Evolutionary conservation across 1,140 invertebrate species (phyloP).

Genomic region (Bombus soroeensis): DNA sequence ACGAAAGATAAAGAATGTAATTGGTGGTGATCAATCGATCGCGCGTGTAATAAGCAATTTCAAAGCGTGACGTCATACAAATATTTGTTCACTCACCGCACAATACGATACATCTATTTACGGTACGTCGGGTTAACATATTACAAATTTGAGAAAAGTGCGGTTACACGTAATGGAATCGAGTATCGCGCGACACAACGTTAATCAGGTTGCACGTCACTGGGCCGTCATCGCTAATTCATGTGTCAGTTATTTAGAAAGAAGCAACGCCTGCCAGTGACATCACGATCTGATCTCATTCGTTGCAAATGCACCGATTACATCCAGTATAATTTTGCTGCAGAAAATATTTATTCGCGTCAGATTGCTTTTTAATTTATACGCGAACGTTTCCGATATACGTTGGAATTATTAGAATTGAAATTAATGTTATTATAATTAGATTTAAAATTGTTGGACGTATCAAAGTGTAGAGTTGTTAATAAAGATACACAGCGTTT

Average conservation of each 20-base stretch:
- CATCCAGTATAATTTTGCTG: neutral
- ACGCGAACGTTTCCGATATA: neutral
- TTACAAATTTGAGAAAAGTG: slow-evolving; percentile 41
- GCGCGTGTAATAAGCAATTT: slow-evolving; percentile 12
- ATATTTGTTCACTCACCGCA: slow-evolving; percentile 26
- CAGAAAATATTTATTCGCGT: neutral
- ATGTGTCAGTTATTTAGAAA: slow-evolving; percentile 28
- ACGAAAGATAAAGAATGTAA: neutral
- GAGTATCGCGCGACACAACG: neutral
- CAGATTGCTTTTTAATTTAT: neutral
- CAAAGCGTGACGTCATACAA: slow-evolving; percentile 17
- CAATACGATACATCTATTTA: slow-evolving; percentile 26
- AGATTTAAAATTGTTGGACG: no score
- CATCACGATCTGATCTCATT: slow-evolving; percentile 44
- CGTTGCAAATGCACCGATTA: slow-evolving; percentile 1
- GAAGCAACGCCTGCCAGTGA: slow-evolving; percentile 15
- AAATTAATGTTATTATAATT: no score
- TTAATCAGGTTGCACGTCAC: slow-evolving; percentile 20
- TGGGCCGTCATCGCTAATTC: slow-evolving; percentile 37
- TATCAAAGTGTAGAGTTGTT: no score
- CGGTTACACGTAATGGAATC: neutral
- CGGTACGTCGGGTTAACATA: neutral
- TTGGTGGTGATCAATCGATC: neutral
- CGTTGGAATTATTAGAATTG: no score
- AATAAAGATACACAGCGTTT: no score